Evolutionary conservation across 2,888 invertebrate genomes (phyloP).

Genomic region (Volucella zonaria): DNA sequence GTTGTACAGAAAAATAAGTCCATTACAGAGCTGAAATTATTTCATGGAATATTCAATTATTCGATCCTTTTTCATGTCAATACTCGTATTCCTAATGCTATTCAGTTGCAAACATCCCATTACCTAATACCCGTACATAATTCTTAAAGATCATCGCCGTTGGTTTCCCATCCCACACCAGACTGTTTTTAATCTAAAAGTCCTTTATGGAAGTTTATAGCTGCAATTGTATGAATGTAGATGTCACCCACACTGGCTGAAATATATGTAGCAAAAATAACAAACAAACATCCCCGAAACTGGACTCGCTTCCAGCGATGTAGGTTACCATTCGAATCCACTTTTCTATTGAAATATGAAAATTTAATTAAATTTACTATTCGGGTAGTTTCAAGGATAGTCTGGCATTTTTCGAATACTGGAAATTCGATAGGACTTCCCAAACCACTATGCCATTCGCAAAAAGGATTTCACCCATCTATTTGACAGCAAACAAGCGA

Average conservation of each 20-base stretch:
- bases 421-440: slow-evolving; percentile 32
- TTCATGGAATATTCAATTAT: background rate
- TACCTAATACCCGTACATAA: slow-evolving; percentile 16
- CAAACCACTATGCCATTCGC: background rate
- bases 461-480: slow-evolving; percentile 30
- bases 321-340: background rate
- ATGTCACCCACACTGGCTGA: too few species aligned
- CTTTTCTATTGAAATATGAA: slow-evolving; percentile 51
- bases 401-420: background rate
- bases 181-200: too few species aligned
- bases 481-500: slow-evolving; percentile 3
- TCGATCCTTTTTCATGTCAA: background rate
- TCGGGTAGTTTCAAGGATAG: background rate
- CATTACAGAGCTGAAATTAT: background rate
- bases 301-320: background rate
- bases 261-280: too few species aligned
- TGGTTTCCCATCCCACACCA: background rate
- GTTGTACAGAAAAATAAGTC: background rate
- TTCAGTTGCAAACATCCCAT: slow-evolving; percentile 37
- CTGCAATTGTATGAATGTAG: too few species aligned
- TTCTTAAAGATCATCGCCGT: background rate
- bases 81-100: slow-evolving; percentile 3
- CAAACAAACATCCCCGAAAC: background rate
- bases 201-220: background rate
- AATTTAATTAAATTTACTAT: slow-evolving; percentile 55